These are phyloP conservation scores for Drosophila bocki DNA, from an alignment of 1,140 invertebrate species.

Conservation along the genomic window DNA sequence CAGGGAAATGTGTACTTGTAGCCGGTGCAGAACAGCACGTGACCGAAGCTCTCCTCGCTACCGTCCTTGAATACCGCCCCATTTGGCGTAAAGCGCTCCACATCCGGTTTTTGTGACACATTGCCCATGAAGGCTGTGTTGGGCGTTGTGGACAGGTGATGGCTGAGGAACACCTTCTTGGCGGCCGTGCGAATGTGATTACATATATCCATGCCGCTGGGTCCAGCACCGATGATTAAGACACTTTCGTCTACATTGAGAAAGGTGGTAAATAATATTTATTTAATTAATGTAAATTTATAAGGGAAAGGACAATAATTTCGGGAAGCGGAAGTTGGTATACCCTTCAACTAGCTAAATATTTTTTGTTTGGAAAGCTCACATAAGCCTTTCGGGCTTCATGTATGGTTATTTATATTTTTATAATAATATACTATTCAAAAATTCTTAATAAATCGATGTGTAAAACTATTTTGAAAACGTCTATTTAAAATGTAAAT, in stretches of 20 bases:
- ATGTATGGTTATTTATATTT: too few species aligned
- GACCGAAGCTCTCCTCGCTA: conserved; percentile 87
- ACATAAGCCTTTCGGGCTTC: too few species aligned
- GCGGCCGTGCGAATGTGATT: conserved; percentile 90
- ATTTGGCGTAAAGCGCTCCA: conserved; percentile 86
- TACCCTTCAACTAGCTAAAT: too few species aligned
- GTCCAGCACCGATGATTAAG: conserved; percentile 93
- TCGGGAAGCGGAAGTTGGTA: not conserved
- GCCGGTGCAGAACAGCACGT: conserved; percentile 93
- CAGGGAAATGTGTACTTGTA: conserved; percentile 94
- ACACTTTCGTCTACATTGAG: conserved; percentile 86
- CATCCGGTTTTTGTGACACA: conserved; percentile 88
- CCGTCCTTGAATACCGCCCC: conserved; percentile 88
- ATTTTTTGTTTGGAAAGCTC: too few species aligned
- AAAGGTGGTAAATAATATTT: not conserved
- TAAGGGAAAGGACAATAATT: not conserved
- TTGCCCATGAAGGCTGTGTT: conserved; percentile 89
- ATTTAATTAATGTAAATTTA: not conserved
- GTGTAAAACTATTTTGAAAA: too few species aligned
- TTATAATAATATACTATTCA: too few species aligned
- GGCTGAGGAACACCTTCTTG: conserved; percentile 89
- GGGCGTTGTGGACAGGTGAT: conserved; percentile 88
- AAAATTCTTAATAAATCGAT: too few species aligned
- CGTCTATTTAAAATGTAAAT: too few species aligned
- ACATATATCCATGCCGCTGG: conserved; percentile 95